Percentiles rank a stretch among this genome's conserved stretches.
Evolutionary conservation across 2,888 invertebrate species (phyloP).

Genomic region (Phyllotreta cruciferae): DNA sequence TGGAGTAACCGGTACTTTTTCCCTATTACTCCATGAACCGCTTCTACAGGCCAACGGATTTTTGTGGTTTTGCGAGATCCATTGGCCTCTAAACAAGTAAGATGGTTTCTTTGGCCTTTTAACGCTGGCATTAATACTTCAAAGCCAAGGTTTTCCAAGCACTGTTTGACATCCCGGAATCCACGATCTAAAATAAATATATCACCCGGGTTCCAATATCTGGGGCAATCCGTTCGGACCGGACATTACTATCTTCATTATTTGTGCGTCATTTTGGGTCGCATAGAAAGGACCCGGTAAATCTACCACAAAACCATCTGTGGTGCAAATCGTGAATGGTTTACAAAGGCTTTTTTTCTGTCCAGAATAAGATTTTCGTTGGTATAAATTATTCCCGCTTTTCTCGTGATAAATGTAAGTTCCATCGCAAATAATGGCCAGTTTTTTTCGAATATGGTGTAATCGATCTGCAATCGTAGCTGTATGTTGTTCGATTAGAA

Average conservation of each 20-base stretch:
- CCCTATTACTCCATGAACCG: background rate
- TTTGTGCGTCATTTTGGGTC: background rate
- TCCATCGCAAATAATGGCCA: background rate
- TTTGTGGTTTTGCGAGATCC: background rate
- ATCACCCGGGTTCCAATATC: too few relatives aligned
- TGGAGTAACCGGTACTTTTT: background rate
- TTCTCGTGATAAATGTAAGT: too few relatives aligned
- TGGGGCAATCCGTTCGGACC: too few relatives aligned
- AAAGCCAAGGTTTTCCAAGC: background rate
- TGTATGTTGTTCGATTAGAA: too few relatives aligned
- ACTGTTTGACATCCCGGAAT: background rate
- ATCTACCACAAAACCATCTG: background rate
- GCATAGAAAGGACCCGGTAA: background rate
- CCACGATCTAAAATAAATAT: conserved; percentile 2
- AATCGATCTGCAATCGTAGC: too few relatives aligned
- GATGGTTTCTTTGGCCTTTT: background rate
- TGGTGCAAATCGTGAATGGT: background rate
- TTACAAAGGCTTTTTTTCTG: too few relatives aligned
- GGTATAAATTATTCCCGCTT: background rate
- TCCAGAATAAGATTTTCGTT: background rate
- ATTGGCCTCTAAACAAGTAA: background rate
- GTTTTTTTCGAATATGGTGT: too few relatives aligned
- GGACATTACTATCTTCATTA: background rate
- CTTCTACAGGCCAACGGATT: background rate
- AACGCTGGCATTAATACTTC: background rate